A percentile compares a stretch with the other conserved stretches of the same genome.
These are phyloP conservation scores for Hyles lineata DNA, from an alignment of 2,888 invertebrate genomes.

Conservation along the genomic window DNA sequence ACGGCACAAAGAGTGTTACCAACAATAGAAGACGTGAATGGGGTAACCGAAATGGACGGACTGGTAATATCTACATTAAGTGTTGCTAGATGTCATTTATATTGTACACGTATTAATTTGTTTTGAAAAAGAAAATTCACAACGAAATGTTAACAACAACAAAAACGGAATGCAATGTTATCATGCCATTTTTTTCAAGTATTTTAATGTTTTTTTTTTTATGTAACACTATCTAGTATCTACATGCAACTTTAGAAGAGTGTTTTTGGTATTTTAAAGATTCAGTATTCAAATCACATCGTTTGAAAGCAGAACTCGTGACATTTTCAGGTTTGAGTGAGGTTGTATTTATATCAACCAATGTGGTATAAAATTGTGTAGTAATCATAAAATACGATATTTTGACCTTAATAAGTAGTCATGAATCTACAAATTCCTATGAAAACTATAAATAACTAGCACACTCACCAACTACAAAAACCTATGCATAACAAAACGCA, in stretches of 20 bases:
- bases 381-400: no score
- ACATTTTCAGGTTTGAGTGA: no score
- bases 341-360: background rate
- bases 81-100: background rate
- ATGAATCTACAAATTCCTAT: no score
- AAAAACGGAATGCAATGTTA: no score
- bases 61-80: no score
- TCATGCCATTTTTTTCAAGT: background rate
- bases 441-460: background rate
- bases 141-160: no score
- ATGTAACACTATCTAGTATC: no score
- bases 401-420: background rate
- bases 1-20: background rate
- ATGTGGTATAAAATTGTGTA: no score
- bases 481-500: background rate
- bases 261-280: background rate
- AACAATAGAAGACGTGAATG: slow-evolving; percentile 8
- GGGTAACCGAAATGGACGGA: background rate
- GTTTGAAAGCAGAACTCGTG: background rate
- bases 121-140: no score
- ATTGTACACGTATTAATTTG: background rate
- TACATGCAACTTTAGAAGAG: no score
- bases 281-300: background rate
- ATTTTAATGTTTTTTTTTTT: background rate
- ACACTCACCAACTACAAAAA: background rate